These are phyloP conservation scores for Drosophila equinoxialis DNA, from an alignment of 1,140 invertebrate species.

Conservation along the genomic window DNA sequence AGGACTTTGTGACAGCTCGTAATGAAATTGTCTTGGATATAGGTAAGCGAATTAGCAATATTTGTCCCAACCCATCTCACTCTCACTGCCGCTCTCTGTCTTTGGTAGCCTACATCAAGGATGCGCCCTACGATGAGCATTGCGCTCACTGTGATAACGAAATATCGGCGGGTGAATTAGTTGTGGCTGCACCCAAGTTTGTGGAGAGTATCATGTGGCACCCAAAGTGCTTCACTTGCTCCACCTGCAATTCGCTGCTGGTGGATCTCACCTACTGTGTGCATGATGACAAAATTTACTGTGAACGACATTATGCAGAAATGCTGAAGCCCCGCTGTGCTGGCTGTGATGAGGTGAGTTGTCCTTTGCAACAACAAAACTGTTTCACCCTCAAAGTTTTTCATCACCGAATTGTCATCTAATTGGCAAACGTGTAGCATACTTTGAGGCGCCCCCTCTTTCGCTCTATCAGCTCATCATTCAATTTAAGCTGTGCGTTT, in stretches of 20 bases:
- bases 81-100: background rate
- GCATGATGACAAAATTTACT: slow-evolving; percentile 92
- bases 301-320: slow-evolving; percentile 97
- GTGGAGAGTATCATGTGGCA: slow-evolving; percentile 89
- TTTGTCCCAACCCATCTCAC: too few relatives aligned
- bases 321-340: slow-evolving; percentile 95
- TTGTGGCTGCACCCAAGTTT: slow-evolving; percentile 84
- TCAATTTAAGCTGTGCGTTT: slow-evolving; percentile 28
- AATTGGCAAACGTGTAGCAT: slow-evolving; percentile 63
- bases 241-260: slow-evolving; percentile 92
- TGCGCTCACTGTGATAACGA: slow-evolving; percentile 84
- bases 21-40: slow-evolving; percentile 98
- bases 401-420: slow-evolving; percentile 33
- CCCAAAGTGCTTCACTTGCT: slow-evolving; percentile 94
- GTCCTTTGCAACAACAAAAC: background rate
- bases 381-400: background rate
- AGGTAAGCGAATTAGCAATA: slow-evolving; percentile 84
- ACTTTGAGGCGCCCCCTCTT: slow-evolving; percentile 50
- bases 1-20: slow-evolving; percentile 94
- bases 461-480: background rate
- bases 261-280: slow-evolving; percentile 97
- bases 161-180: slow-evolving; percentile 84
- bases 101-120: slow-evolving; percentile 74
- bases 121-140: slow-evolving; percentile 79
- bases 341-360: slow-evolving; percentile 95